Base-by-base conservation (phyloP, 2,888 invertebrate species). In the Lepas anatifera region DNA sequence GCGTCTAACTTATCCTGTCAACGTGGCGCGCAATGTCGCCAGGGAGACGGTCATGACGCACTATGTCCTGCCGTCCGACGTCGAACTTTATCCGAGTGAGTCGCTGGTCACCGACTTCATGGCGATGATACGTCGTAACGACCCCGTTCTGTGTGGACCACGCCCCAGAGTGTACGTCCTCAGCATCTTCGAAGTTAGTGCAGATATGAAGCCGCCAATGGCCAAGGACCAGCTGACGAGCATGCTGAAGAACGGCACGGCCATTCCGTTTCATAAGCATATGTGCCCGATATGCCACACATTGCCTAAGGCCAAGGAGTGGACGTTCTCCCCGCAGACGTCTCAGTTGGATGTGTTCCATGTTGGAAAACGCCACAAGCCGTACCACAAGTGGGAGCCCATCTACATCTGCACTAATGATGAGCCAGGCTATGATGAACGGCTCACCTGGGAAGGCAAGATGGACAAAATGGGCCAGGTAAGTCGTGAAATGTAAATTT, bases 401-500 rank as follows among this genome's bases (percentile, higher is more conserved):
- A 93, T 95, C 75, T 95, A 90, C 77, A 92, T 95, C 72, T 94
- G 95, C 27, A 93, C 93, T 0, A 89, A 94, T 79, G 83, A 85
- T 29, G 94, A 93, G 77, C 93, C 94, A 0, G 84, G 89, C 74
- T 95, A 95, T 79, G 95, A 95, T 75, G 94, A 95, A 79, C 84
- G 94, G 77, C 86, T 95, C 72, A 92, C 91, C 78, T 95, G 95
- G 94, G 94, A 95, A 78, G 95, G 95, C 63, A 92, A 92, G 81
- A 89, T 91, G 80, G 95, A 95, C 81, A 95, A 95, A 83, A 95
- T 95, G 94, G 91, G 93, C 72, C 95, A 95, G 88, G 94, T 93
- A 79, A 78, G 74, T 67, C 41, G n/a, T n/a, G n/a, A n/a, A n/a
- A n/a, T n/a, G n/a, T n/a, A n/a, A n/a, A n/a, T n/a, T n/a, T n/a